phyloP scores from a whole-genome alignment of 2,888 invertebrate species.

The Andrena bicolor region DNA sequence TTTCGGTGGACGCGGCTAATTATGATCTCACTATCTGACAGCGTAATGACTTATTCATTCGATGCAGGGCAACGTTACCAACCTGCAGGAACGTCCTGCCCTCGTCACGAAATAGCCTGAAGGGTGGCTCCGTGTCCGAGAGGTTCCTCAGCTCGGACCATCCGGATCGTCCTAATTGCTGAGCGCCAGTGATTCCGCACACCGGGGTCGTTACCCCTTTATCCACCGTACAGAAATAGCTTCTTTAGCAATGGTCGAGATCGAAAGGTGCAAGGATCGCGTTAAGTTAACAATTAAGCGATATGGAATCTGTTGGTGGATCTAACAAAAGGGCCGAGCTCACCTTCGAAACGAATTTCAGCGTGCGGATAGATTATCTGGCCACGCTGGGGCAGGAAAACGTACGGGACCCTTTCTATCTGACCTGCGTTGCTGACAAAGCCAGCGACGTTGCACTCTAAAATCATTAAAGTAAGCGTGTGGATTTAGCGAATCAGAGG shows the following conservation, averaged over 20 bases:
- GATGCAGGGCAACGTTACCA: conserved; percentile 19
- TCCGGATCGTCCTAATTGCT: conserved; percentile 92
- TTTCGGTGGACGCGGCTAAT: conserved; percentile 14
- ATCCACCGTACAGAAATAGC: conserved; percentile 5
- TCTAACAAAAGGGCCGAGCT: neutral
- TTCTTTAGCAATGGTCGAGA: neutral
- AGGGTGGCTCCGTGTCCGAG: conserved; percentile 92
- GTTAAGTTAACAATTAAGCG: neutral
- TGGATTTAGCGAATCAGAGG: too few species aligned
- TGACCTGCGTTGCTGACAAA: conserved; percentile 90
- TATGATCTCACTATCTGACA: conserved; percentile 19
- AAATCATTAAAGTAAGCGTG: conserved; percentile 73
- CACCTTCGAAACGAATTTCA: conserved; percentile 93
- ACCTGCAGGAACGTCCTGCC: conserved; percentile 93
- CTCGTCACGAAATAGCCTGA: conserved; percentile 92
- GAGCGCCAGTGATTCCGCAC: conserved; percentile 94
- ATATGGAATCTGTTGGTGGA: neutral
- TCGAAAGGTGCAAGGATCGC: neutral
- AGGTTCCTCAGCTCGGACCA: conserved; percentile 93
- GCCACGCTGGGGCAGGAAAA: conserved; percentile 93
- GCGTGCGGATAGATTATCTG: conserved; percentile 95
- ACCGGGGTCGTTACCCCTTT: conserved; percentile 92
- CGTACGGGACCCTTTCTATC: conserved; percentile 93
- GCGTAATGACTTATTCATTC: conserved; percentile 44
- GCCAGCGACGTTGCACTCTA: conserved; percentile 93